These are phyloP conservation scores for Pseudanteris insignis DNA, from an alignment of 2,888 invertebrate genomes.

Conservation along the genomic window DNA sequence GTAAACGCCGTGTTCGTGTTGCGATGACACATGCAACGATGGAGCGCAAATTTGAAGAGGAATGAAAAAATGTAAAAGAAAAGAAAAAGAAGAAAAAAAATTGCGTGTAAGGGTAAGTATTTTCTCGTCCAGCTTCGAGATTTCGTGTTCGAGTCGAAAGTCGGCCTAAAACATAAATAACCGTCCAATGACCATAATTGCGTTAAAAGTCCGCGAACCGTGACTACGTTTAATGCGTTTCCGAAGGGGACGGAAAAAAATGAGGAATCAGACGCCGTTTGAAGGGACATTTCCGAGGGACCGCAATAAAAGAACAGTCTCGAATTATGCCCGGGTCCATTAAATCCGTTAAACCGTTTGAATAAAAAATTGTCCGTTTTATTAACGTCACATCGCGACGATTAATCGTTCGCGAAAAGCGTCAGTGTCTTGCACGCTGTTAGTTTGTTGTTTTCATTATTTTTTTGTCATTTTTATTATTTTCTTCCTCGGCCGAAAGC, in stretches of 20 bases:
- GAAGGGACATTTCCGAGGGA: constrained; percentile 36
- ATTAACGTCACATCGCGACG: constrained; percentile 2
- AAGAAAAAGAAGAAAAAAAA: no score
- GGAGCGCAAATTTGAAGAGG: no score
- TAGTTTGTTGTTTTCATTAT: no score
- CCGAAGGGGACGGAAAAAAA: constrained; percentile 51
- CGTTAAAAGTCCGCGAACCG: constrained; percentile 60
- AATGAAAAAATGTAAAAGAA: no score
- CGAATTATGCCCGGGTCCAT: constrained; percentile 9
- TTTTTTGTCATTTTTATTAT: no score
- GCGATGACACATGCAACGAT: no score
- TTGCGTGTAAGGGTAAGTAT: not conserved
- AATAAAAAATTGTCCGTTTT: constrained; percentile 12
- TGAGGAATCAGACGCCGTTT: constrained; percentile 48
- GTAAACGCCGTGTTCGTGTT: no score
- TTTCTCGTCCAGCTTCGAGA: constrained; percentile 2
- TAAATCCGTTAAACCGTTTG: constrained; percentile 13
- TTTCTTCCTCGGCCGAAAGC: no score
- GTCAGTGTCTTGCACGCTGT: no score
- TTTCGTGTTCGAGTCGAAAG: constrained; percentile 14
- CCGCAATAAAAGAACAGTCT: constrained; percentile 43
- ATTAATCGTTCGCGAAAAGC: constrained; percentile 2
- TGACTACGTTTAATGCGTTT: constrained; percentile 59
- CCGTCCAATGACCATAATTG: constrained; percentile 60
- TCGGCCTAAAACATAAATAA: constrained; percentile 56